A percentile compares a stretch with the other conserved stretches of the same genome.
phyloP scores from a whole-genome alignment of 2,113 vertebrate genomes.

The Mugil cephalus region DNA sequence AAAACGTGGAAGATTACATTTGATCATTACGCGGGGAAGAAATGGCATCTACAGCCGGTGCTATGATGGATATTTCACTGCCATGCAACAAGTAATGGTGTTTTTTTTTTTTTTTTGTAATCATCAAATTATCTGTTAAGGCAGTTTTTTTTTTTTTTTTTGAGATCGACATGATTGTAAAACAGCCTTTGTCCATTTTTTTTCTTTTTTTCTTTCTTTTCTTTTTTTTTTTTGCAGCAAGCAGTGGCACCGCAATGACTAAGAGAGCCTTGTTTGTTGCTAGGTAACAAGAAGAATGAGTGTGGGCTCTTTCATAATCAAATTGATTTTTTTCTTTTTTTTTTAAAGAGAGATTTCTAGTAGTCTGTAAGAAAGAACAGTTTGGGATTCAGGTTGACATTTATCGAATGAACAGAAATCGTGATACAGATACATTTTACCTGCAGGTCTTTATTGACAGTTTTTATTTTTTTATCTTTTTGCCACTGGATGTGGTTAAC shows the following conservation, averaged over 20 bases:
- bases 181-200: slow-evolving; percentile 67
- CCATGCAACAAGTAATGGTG: neutral
- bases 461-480: neutral
- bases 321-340: slow-evolving; percentile 75
- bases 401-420: slow-evolving; percentile 43
- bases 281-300: slow-evolving; percentile 88
- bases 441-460: slow-evolving; percentile 1
- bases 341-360: slow-evolving; percentile 68
- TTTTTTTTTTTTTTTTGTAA: slow-evolving; percentile 4
- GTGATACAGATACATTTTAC: slow-evolving; percentile 9
- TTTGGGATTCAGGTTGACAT: slow-evolving; percentile 44
- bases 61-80: slow-evolving; percentile 2
- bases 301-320: slow-evolving; percentile 84
- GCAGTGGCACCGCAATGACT: slow-evolving; percentile 80
- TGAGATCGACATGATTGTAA: slow-evolving; percentile 52
- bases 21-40: neutral
- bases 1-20: slow-evolving; percentile 9
- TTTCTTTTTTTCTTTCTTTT: no score
- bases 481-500: slow-evolving; percentile 6
- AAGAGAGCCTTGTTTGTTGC: slow-evolving; percentile 87
- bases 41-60: neutral
- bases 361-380: slow-evolving; percentile 60
- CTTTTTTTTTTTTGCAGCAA: slow-evolving; percentile 66
- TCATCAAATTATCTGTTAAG: slow-evolving; percentile 17
- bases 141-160: neutral